Conservation (phyloP, 2,113 vertebrate genomes). For the Proteles cristata region DNA sequence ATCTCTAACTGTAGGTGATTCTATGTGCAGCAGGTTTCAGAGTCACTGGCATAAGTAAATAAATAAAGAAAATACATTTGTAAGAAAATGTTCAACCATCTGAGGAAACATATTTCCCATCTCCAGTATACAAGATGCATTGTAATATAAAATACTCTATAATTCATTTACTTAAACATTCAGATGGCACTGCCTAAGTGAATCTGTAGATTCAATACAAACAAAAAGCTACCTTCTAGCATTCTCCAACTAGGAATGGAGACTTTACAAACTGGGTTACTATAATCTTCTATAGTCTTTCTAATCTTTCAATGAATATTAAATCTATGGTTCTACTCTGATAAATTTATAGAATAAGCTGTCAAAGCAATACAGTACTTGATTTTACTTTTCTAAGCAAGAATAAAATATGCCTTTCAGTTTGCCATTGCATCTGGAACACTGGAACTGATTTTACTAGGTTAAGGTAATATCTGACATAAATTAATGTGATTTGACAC, state of each 20-base stretch:
- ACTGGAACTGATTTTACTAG: conserved; percentile 88
- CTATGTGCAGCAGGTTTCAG: not conserved
- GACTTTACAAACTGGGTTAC: conserved; percentile 53
- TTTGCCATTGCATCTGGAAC: conserved; percentile 88
- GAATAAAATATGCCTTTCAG: conserved; percentile 87
- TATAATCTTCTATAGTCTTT: conserved; percentile 35
- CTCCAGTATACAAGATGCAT: not conserved
- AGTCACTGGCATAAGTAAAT: not conserved
- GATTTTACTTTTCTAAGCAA: not conserved
- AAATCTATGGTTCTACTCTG: conserved; percentile 67
- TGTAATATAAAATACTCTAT: not conserved
- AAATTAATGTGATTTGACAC: conserved; percentile 84
- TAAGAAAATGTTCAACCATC: not conserved
- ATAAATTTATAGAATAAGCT: conserved; percentile 42
- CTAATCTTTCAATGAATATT: conserved; percentile 68
- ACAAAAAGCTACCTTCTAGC: not conserved
- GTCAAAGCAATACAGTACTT: not conserved
- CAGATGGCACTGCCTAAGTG: not conserved
- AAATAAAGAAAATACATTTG: not conserved
- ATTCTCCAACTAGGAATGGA: not conserved
- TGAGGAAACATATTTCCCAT: not conserved
- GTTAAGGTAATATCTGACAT: conserved; percentile 83
- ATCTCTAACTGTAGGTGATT: not conserved
- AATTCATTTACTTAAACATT: not conserved
- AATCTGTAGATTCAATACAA: not conserved